Percentiles rank a stretch among this genome's conserved stretches.
These are phyloP conservation scores for Plotosus lineatus DNA, from an alignment of 2,113 vertebrate species.

Conservation along the genomic window DNA sequence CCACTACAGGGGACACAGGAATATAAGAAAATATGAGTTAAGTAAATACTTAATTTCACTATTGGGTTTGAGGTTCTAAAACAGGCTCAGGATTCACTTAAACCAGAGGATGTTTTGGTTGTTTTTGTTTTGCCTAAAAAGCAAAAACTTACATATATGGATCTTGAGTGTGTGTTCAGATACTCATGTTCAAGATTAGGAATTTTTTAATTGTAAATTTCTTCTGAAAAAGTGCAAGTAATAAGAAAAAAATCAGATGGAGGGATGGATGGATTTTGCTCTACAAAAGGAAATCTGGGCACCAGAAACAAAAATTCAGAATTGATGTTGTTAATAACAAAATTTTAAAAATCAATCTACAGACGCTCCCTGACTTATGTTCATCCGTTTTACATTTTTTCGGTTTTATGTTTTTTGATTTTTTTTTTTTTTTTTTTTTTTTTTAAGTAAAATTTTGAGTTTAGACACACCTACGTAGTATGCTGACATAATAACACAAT, in stretches of 20 bases:
- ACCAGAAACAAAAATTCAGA: not conserved
- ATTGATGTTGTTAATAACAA: too few species aligned
- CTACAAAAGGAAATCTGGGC: not conserved
- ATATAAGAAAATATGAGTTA: conserved; percentile 75
- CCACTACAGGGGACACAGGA: conserved; percentile 54
- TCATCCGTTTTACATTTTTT: too few species aligned
- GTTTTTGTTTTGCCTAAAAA: not conserved
- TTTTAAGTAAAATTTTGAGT: too few species aligned
- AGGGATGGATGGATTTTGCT: not conserved
- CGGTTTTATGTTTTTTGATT: too few species aligned
- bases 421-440: too few species aligned
- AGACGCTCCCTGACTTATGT: too few species aligned
- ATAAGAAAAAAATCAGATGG: too few species aligned
- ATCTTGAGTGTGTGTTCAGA: not conserved
- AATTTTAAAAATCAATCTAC: too few species aligned
- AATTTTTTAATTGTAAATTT: not conserved
- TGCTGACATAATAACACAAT: too few species aligned
- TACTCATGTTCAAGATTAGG: not conserved
- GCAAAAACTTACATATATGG: not conserved
- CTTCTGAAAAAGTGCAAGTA: too few species aligned
- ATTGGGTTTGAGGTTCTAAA: conserved; percentile 50
- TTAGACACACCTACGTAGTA: too few species aligned
- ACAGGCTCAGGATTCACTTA: conserved; percentile 48
- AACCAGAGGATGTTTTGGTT: conserved; percentile 25
- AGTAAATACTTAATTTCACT: conserved; percentile 76